Percentiles rank a stretch among this genome's conserved stretches.
phyloP scores from a whole-genome alignment of 2,797 vertebrate genomes.

The Amazonetta brasiliensis region DNA sequence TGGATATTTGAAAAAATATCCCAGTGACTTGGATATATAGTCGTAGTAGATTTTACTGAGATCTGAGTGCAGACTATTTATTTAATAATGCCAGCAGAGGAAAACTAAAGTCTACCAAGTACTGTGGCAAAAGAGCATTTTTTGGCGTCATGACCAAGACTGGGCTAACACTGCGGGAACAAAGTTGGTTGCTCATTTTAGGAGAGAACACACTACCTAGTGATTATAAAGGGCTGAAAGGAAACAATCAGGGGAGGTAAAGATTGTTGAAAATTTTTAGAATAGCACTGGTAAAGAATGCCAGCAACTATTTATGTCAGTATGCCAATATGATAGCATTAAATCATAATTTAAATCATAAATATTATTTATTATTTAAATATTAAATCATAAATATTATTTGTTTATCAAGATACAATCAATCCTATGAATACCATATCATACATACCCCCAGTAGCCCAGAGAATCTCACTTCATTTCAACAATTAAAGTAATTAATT shows the following conservation, averaged over 20 bases:
- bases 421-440: background rate
- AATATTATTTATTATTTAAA: too few relatives aligned
- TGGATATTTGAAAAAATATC: background rate
- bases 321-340: background rate
- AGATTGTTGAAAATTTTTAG: background rate
- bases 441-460: background rate
- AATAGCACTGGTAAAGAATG: background rate
- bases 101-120: background rate
- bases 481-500: background rate
- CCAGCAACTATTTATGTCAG: background rate
- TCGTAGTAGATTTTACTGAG: background rate
- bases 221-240: background rate
- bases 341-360: background rate
- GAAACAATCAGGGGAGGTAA: background rate
- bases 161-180: background rate
- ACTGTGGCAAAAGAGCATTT: background rate
- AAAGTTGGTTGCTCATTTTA: background rate
- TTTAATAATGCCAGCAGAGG: background rate
- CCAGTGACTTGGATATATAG: background rate
- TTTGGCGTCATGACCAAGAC: background rate
- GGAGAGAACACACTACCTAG: background rate
- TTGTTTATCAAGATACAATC: background rate
- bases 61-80: slow-evolving; percentile 10
- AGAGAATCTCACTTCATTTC: background rate
- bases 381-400: too few relatives aligned